Conservation (phyloP, 2,797 vertebrate genomes). For the Allobates femoralis region DNA sequence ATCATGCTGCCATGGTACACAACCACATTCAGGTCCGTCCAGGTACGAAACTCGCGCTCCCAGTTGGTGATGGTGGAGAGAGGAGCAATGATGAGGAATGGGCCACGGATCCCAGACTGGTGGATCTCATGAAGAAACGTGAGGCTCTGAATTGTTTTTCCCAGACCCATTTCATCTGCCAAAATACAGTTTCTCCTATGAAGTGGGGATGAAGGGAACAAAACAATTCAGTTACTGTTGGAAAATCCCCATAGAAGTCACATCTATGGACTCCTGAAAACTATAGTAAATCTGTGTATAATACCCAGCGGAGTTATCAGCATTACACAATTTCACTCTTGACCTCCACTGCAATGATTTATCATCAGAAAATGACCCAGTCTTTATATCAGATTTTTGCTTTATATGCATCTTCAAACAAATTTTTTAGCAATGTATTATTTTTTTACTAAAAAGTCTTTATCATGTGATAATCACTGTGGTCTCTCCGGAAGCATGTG, state of each 20-base stretch:
- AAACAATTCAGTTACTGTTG: neutral
- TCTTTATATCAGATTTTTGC: too few relatives aligned
- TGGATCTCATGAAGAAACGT: conserved; percentile 95
- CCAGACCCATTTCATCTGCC: conserved; percentile 99
- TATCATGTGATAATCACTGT: too few relatives aligned
- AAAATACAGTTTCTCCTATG: conserved; percentile 96
- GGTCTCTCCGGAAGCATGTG: too few relatives aligned
- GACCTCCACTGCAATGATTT: too few relatives aligned
- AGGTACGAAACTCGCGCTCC: conserved; percentile 96
- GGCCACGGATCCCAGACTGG: conserved; percentile 87
- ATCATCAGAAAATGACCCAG: too few relatives aligned
- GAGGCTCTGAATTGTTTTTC: conserved; percentile 98
- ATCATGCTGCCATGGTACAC: conserved; percentile 97
- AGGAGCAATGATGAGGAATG: conserved; percentile 98
- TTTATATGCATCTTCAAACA: too few relatives aligned
- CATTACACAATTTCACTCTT: too few relatives aligned
- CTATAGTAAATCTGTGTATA: too few relatives aligned
- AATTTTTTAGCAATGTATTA: too few relatives aligned
- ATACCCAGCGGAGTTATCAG: too few relatives aligned
- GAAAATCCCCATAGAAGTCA: neutral
- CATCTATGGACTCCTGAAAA: too few relatives aligned
- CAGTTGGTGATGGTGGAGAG: conserved; percentile 98
- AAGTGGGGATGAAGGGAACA: neutral
- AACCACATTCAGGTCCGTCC: conserved; percentile 95
- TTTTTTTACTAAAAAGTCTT: too few relatives aligned